Base-by-base conservation (phyloP, 2,888 invertebrate species). In the Neria commutata region DNA sequence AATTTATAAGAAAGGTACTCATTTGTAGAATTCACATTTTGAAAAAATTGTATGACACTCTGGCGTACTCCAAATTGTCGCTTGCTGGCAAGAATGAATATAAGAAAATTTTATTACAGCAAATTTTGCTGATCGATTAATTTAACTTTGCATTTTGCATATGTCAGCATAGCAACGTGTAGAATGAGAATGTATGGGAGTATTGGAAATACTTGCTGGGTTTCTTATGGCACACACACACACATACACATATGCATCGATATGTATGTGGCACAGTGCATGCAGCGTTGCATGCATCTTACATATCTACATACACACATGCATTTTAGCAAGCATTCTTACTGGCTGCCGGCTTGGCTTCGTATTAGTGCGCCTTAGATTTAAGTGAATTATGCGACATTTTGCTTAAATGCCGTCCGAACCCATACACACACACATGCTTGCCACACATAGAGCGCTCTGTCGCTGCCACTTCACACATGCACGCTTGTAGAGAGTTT, bases 371-470 rank as follows among this genome's bases (percentile, higher is more conserved):
- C 61, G 54, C 42, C 47, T n/a, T 29, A 49, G 58, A 64, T 64
- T 72, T 75, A 77, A 78, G 74, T 76, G 78, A 77, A 74, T 75
- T 75, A 75, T 78, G 74, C 71, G 74, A 75, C 76, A 76, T 78
- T 78, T n/a, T 75, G 74, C 70, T 69, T 63, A 68, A 72, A 75
- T 71, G 72, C 68, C 69, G 69, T 66, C 76, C 68, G 69, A 54
- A 60, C 42, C 60, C 60, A 63, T 5, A 23, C 16, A 16, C 24
- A n/a, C 5, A 23, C 23, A 14, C 23, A 24, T 45, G 17, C 45
- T 21, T 23, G 19, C 3, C 19, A 45, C 19, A 17, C 23, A 19
- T 45, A 4, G 8, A 26, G n/a, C 5, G n/a, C n/a, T 26, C 14
- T 26, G 48, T 17, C 48, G 33, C 8, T 1, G n/a, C 3, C n/a